Evolutionary conservation across 2,113 vertebrate species (phyloP).

Genomic region (Cardinalis cardinalis): DNA sequence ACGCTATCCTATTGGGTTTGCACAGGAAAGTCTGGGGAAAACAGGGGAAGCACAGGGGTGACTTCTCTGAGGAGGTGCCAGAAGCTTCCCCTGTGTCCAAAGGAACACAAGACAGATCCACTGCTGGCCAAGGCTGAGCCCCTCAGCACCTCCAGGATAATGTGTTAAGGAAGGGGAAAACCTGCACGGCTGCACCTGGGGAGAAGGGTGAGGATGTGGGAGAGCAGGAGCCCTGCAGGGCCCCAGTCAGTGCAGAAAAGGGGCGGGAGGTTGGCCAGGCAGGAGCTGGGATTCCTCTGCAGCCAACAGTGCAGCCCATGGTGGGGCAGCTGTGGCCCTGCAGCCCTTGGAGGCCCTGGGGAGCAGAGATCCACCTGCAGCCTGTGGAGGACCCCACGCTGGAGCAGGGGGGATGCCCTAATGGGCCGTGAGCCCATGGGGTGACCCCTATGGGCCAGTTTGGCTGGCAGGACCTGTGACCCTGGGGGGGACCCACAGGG

Average conservation of each 20-base stretch:
- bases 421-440: no score
- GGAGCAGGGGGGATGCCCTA: background rate
- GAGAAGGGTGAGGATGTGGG: background rate
- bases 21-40: background rate
- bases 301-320: rapidly evolving
- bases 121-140: background rate
- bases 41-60: no score
- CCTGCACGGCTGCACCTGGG: background rate
- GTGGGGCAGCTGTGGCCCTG: background rate
- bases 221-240: background rate
- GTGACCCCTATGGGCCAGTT: no score
- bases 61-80: background rate
- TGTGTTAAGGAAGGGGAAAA: background rate
- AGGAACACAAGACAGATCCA: background rate
- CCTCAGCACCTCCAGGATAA: background rate
- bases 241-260: background rate
- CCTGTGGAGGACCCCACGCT: background rate
- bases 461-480: background rate
- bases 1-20: rapidly evolving
- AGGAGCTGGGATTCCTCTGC: no score
- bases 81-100: background rate
- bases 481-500: background rate
- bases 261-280: background rate
- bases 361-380: background rate
- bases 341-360: background rate